Percentiles rank a stretch among this genome's conserved stretches.
Evolutionary conservation across 2,888 invertebrate species (phyloP).

Genomic region (Orthosia gothica): DNA sequence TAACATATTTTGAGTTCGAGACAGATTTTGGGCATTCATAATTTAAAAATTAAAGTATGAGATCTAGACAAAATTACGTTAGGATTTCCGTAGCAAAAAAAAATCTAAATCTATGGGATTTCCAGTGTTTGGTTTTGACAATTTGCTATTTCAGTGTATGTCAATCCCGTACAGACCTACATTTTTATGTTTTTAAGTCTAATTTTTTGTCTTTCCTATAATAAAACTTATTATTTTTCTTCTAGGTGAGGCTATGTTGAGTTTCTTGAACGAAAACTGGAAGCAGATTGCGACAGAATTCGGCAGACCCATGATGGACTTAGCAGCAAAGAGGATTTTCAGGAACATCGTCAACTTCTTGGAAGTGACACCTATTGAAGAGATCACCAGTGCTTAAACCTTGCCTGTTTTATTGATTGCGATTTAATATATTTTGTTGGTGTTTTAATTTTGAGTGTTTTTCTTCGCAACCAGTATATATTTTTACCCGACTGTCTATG

Average conservation of each 20-base stretch:
- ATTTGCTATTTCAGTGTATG: no score
- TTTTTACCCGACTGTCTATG: no score
- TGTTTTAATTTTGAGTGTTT: background rate
- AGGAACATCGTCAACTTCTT: conserved; percentile 77
- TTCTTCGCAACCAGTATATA: background rate
- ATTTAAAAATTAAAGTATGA: no score
- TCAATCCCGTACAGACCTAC: no score
- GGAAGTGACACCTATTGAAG: conserved; percentile 74
- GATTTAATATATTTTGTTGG: conserved; percentile 33
- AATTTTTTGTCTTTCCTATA: background rate
- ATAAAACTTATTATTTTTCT: conserved; percentile 28
- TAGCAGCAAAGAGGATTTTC: conserved; percentile 74
- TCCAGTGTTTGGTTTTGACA: no score
- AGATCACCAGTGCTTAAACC: conserved; percentile 73
- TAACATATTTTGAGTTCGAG: no score
- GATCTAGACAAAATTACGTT: no score
- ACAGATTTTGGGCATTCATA: no score
- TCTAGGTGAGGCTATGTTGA: conserved; percentile 81
- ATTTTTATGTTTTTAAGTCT: no score
- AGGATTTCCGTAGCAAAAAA: no score
- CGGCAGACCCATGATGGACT: conserved; percentile 80
- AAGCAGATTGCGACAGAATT: conserved; percentile 80
- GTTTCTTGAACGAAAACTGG: conserved; percentile 85
- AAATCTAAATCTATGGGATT: no score
- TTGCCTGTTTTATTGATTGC: background rate